Evolutionary conservation across 2,888 invertebrate genomes (phyloP).

Genomic region (Netelia inedita): DNA sequence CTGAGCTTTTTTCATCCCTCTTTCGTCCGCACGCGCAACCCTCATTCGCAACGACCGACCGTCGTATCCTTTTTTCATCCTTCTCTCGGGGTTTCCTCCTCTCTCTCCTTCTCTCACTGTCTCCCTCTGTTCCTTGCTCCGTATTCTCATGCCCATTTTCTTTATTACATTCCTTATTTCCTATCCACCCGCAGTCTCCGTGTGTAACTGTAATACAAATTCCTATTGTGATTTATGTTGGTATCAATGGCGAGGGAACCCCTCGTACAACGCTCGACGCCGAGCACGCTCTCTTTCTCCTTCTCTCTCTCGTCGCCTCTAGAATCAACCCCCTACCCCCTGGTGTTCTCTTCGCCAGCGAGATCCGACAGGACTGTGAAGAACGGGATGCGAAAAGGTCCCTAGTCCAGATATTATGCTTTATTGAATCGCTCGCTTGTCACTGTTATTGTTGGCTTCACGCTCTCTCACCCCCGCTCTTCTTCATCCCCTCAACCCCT

Average conservation of each 20-base stretch:
- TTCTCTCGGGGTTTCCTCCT: conserved; percentile 2
- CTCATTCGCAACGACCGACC: background rate
- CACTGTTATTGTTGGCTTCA: conserved; percentile 80
- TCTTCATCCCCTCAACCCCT: conserved; percentile 42
- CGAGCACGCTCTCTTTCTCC: conserved; percentile 39
- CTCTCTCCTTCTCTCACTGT: conserved; percentile 27
- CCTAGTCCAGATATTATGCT: conserved; percentile 82
- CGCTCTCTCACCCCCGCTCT: conserved; percentile 65
- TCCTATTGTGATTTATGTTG: conserved; percentile 85
- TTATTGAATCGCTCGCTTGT: conserved; percentile 83
- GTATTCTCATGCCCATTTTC: conserved; percentile 80
- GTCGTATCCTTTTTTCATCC: conserved; percentile 36
- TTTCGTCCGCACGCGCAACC: conserved; percentile 14
- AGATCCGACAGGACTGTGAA: conserved; percentile 47
- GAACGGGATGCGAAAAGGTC: conserved; percentile 58
- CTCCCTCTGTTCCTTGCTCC: conserved; percentile 69
- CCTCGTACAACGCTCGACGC: conserved; percentile 68
- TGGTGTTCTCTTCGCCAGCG: conserved; percentile 22
- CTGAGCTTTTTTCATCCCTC: conserved; percentile 5
- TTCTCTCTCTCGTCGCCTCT: conserved; percentile 66
- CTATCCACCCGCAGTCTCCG: conserved; percentile 82
- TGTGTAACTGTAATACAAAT: conserved; percentile 85
- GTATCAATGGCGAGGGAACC: conserved; percentile 83
- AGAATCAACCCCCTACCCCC: conserved; percentile 55
- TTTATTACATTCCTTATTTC: conserved; percentile 86